Evolutionary conservation across 1,140 invertebrate species (phyloP), one percentile per base, ranked within the genome.

Genomic region (Aphelinus atriplicis): DNA sequence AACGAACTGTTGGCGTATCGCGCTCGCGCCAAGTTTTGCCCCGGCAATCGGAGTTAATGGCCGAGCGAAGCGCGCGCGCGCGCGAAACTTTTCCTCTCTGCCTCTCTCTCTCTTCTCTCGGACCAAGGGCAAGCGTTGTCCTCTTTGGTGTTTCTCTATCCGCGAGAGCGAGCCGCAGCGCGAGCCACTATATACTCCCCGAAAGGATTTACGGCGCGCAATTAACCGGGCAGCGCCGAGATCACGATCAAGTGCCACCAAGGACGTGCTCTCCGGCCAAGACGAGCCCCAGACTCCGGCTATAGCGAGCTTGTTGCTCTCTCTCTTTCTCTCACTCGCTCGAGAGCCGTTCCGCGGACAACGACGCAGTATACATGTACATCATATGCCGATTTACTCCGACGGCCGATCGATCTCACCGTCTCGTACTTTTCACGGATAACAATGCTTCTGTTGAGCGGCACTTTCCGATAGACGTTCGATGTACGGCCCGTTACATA

Each of bases 31-130:
- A 42, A 73, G 73, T 65, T 73, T 77, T 72, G 64, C 64, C 47
- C 51, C 62, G 53, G 60, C 64, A 61, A 76, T 68, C 68, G 68
- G 55, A 75, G 71, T 77, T 77, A 77, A 77, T 77, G 71, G 71
- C 48, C 70, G 70, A 60, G 58, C 60, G 71, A 45, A 75, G 63
- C 69, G 56, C 26, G 26, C 26, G 26, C 26, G 26, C 26, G 26
- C 26, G 26, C 26, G 26, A 26, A 26, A 26, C 26, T 26, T 26
- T 64, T 56, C 56, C 57, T 67, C 56, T 48, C 64, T 55, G 50
- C 26, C 57, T 62, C 73, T 47, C 53, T 64, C 58, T 56, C 66
- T 58, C 67, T 45, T 26, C 26, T 26, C 26, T 46, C 48, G 42
- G 51, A 69, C 64, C 65, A 47, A 55, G 45, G 60, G 68, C 62